Conservation (phyloP, 2,888 invertebrate genomes). For the Pandemis cinnamomeana region DNA sequence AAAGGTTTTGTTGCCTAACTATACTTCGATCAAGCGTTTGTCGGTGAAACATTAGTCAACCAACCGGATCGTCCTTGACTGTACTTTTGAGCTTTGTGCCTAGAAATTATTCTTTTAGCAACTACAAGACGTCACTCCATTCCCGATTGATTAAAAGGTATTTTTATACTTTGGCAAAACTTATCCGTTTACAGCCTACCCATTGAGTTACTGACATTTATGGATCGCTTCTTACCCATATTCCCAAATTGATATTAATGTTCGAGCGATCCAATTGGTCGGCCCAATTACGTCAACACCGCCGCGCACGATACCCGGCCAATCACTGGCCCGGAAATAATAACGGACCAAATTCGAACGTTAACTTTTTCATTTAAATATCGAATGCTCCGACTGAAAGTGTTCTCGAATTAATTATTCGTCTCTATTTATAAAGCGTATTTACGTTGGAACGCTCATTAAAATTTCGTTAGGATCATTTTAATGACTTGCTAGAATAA, state of each 20-base stretch:
- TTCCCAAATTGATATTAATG: constrained; percentile 22
- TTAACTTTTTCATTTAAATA: constrained; percentile 20
- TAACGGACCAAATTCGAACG: constrained; percentile 28
- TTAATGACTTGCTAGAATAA: too few species aligned
- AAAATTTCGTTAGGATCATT: too few species aligned
- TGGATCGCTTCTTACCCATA: constrained; percentile 21
- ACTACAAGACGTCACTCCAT: not conserved
- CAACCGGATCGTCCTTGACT: too few species aligned
- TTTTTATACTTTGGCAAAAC: constrained; percentile 9
- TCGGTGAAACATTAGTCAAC: too few species aligned
- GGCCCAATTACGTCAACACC: constrained; percentile 17
- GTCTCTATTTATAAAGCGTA: not conserved
- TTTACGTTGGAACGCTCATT: not conserved
- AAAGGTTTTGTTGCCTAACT: too few species aligned
- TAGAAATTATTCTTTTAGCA: too few species aligned
- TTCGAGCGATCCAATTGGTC: constrained; percentile 21
- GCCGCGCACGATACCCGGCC: constrained; percentile 12
- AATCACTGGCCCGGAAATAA: constrained; percentile 25
- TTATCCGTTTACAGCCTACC: constrained; percentile 2
- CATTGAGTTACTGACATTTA: constrained; percentile 23
- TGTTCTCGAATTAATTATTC: not conserved
- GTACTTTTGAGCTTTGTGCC: too few species aligned
- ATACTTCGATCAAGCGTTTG: too few species aligned
- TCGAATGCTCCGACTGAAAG: not conserved
- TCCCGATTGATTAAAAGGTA: not conserved